phyloP scores from a whole-genome alignment of 2,113 vertebrate species.

The Heterocephalus glaber region DNA sequence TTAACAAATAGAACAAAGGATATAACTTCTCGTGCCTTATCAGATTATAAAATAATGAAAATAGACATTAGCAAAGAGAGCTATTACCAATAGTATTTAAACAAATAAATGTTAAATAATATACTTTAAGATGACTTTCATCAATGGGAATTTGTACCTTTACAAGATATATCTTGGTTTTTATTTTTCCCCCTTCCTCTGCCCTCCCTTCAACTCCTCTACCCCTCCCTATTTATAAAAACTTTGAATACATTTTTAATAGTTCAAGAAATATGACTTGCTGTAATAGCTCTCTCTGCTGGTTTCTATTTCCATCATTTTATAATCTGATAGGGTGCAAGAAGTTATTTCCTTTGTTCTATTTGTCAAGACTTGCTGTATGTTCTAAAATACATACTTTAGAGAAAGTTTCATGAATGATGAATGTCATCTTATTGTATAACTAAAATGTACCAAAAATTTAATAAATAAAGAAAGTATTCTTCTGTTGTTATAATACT shows the following conservation, averaged over 20 bases:
- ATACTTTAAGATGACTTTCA: background rate
- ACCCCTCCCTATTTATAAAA: too few species aligned
- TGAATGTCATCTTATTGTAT: too few species aligned
- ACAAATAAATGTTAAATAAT: background rate
- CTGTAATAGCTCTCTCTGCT: background rate
- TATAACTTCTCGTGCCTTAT: background rate
- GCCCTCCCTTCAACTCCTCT: too few species aligned
- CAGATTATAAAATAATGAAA: background rate
- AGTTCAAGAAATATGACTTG: too few species aligned
- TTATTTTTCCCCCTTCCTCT: too few species aligned
- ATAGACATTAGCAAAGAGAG: background rate
- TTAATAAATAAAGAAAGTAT: background rate
- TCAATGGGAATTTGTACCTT: too few species aligned
- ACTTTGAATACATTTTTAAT: too few species aligned
- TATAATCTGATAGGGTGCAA: background rate
- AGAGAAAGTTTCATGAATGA: background rate
- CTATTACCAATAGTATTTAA: background rate
- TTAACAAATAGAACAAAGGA: background rate
- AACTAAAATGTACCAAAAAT: too few species aligned
- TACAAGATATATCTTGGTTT: too few species aligned
- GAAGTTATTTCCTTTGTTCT: background rate
- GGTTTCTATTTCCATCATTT: background rate
- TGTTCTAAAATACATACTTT: background rate
- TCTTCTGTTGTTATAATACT: background rate
- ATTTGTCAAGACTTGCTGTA: background rate